phyloP scores from a whole-genome alignment of 2,113 vertebrate species.

The Sitta europaea region DNA sequence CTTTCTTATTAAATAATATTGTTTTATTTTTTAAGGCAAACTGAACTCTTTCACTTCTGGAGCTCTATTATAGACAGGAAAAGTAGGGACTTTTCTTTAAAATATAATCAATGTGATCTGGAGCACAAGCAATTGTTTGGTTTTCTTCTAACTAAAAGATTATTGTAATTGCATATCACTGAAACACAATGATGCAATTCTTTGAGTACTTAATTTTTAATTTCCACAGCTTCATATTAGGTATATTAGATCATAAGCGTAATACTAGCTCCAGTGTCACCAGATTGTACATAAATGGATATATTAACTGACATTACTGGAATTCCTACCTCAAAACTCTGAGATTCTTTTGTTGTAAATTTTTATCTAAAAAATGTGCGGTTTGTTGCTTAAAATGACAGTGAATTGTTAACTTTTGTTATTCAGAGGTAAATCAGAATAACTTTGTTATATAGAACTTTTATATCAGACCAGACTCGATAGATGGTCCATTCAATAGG shows the following conservation, averaged over 20 bases:
- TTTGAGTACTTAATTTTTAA: neutral
- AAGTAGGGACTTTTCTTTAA: neutral
- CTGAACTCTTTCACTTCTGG: neutral
- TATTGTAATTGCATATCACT: neutral
- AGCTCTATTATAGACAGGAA: neutral
- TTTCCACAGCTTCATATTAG: neutral
- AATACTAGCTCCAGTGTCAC: neutral
- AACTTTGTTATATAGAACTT: neutral
- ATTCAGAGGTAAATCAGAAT: neutral
- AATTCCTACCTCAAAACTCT: neutral
- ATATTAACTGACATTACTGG: neutral
- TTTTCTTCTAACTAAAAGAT: neutral
- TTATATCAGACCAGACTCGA: neutral
- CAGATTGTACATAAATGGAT: neutral
- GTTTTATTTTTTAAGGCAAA: neutral
- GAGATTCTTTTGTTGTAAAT: neutral
- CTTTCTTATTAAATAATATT: neutral
- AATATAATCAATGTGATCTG: neutral
- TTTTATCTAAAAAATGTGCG: neutral
- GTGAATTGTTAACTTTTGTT: neutral
- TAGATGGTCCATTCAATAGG: neutral
- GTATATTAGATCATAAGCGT: neutral
- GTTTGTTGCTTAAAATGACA: neutral
- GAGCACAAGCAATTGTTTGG: neutral
- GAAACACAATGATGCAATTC: neutral